Percentiles rank a stretch among this genome's conserved stretches.
These are phyloP conservation scores for Pan troglodytes DNA, from an alignment of 2,113 vertebrate species.

Conservation along the genomic window NHGRI_mPanTro3-v2.1_pri NC_072398.2:68937001-68937500, in stretches of 20 bases:
- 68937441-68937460: background rate
- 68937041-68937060: fast-evolving
- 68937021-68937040: background rate
- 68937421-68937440: fast-evolving
- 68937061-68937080: fast-evolving
- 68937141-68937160: background rate
- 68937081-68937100: background rate
- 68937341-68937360: conserved; percentile 92
- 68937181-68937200: fast-evolving
- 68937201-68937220: fast-evolving
- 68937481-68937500: background rate
- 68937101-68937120: fast-evolving
- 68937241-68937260: conserved; percentile 90
- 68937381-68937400: background rate
- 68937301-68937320: conserved; percentile 83
- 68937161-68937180: background rate
- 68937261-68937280: conserved; percentile 88
- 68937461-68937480: background rate
- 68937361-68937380: conserved; percentile 94
- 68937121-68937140: background rate
- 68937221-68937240: background rate
- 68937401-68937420: fast-evolving
- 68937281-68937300: conserved; percentile 81
- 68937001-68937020: background rate
- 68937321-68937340: conserved; percentile 93